Evolutionary conservation across 2,888 invertebrate genomes (phyloP), one percentile per base, ranked within the genome.

Genomic region (Acanthosepion pharaonis): DNA sequence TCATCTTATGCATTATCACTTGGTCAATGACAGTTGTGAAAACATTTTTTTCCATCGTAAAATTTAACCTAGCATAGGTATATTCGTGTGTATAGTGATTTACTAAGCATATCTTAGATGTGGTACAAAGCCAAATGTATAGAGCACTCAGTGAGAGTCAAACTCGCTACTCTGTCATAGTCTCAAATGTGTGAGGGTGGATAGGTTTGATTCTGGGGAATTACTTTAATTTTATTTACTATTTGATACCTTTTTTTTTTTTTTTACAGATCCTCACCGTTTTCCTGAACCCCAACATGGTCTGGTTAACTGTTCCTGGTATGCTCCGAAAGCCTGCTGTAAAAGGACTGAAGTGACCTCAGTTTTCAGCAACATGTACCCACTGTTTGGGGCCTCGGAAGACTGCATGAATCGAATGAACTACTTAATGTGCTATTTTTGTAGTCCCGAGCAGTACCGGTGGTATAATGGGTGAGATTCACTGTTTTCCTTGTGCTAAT

Each of bases 361-460:
- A 9, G 97, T 97, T 5, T 97, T 97, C 95, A 95, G 96, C 23
- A 96, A 96, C 91, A 97, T 97, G 97, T 96, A 96, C 91, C 97
- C 97, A 1, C 95, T 97, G 64, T 96, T 96, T 94, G 96, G 95
- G 28, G 97, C 97, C n/a, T 95, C 96, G 25, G 95, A 95, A 92
- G 96, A 96, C 48, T 97, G 97, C 96, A 95, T 95, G 53, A 97
- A 97, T 95, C 96, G 96, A 94, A 96, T 97, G 95, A 97, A 97
- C 95, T 97, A 97, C 95, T 96, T 97, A 95, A 97, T 97, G 97
- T 97, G 97, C 95, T 97, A 96, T 95, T 97, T 97, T 95, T 97
- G 97, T 95, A 97, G 97, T 94, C 97, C 97, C 5, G 96, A 97
- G 55, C 97, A 97, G 95, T 95, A 96, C 92, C 95, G 95, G 53